These are phyloP conservation scores for Eueides isabella DNA, from an alignment of 1,140 invertebrate genomes.

Conservation along the genomic window DNA sequence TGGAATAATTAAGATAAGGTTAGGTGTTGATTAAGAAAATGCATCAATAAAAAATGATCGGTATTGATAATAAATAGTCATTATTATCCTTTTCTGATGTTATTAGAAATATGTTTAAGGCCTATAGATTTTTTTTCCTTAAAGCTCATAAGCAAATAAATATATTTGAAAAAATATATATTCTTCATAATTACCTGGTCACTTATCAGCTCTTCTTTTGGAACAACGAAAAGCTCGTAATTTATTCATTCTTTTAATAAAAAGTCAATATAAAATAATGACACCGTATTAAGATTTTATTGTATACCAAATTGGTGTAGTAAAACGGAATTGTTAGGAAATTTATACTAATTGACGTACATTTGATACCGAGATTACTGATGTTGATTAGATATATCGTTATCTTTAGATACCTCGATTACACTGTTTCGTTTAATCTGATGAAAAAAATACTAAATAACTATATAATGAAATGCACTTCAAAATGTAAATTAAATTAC, in stretches of 20 bases:
- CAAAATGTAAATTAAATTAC: constrained; percentile 1
- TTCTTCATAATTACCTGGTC: too few species aligned
- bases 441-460: neutral
- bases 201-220: neutral
- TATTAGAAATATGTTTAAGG: too few species aligned
- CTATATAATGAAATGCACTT: neutral
- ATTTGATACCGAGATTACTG: constrained; percentile 16
- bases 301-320: neutral
- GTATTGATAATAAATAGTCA: neutral
- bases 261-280: constrained; percentile 10
- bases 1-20: constrained; percentile 32
- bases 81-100: neutral
- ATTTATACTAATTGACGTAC: constrained; percentile 26
- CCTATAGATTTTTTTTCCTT: too few species aligned
- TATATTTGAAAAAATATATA: too few species aligned
- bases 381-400: constrained; percentile 8
- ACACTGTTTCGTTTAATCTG: neutral
- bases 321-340: constrained; percentile 6
- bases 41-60: neutral
- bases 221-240: neutral
- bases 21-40: constrained; percentile 17
- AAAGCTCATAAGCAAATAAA: too few species aligned
- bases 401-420: constrained; percentile 9
- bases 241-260: neutral
- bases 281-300: neutral